Evolutionary conservation across 1,140 invertebrate species (phyloP), one percentile per base, ranked within the genome.

Genomic region (Pinna nobilis): DNA sequence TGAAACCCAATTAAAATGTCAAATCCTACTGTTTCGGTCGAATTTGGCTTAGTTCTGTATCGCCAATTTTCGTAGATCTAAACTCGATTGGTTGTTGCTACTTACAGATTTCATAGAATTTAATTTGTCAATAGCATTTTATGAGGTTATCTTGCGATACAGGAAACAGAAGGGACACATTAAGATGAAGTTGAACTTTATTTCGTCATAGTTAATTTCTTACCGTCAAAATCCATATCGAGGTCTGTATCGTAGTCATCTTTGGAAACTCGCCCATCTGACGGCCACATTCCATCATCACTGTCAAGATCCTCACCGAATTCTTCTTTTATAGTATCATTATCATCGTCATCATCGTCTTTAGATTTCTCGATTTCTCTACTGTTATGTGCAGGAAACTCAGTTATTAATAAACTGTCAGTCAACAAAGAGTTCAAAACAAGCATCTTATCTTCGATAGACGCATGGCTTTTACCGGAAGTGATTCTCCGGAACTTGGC

Each of bases 221-320:
- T 59, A 84, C 82, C 70, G 15, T 82, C 82, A 70, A 78, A 80
- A 57, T 84, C 80, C 77, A 84, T 78, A 60, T 84, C 82, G 0
- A 84, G 64, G 64, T 84, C 82, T 23, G 82, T 84, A 51, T 84
- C 82, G 60, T 84, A 84, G 47, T 84, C 82, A 37, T 78, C 82
- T 37, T 65, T 65, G 35, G 78, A 77, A 44, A 70, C 59, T 51
- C 78, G 65, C 7, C 75, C 78, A 67, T 74, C 67, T 37, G 28
- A 28, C 25, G 44, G 64, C n/a, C 39, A 33, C 11, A 66, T 64
- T 5, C 49, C 51, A 7, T 65, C 63, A 32, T 67, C 63, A 15
- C 65, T 63, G 30, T 77, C 74, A 28, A 61, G 28, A 18, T 59
- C 61, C 2, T 73, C 70, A 2, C 44, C 51, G 37, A 67, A 59